These are phyloP conservation scores for Fissipunctia ypsillon DNA, from an alignment of 2,888 invertebrate species.

Conservation along the genomic window DNA sequence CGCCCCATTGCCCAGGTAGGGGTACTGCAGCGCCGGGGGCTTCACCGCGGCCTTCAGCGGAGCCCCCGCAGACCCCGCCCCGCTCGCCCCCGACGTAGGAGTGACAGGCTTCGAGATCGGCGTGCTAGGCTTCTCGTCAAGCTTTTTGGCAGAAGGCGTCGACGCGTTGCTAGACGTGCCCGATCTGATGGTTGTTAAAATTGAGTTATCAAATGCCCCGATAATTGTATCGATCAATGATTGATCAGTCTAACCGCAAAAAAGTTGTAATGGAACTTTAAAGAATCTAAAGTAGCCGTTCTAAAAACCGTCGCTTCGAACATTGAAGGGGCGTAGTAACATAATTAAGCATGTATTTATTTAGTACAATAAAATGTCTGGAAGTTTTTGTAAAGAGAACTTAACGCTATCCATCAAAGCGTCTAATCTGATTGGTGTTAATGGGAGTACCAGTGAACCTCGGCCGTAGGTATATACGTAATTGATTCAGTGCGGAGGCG, in stretches of 20 bases:
- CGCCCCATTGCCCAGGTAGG: constrained; percentile 90
- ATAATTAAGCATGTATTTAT: constrained; percentile 60
- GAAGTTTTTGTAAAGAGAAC: constrained; percentile 79
- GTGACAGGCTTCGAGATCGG: constrained; percentile 97
- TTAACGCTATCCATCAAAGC: constrained; percentile 74
- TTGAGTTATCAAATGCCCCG: constrained; percentile 51
- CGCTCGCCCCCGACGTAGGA: constrained; percentile 93
- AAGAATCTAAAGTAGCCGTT: constrained; percentile 40
- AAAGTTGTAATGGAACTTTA: constrained; percentile 49
- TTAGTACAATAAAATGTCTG: constrained; percentile 72
- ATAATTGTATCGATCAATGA: constrained; percentile 45
- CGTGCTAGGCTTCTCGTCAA: constrained; percentile 97
- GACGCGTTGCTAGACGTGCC: constrained; percentile 98
- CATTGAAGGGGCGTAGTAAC: constrained; percentile 42
- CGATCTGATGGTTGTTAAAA: constrained; percentile 88
- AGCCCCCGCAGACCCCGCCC: constrained; percentile 91
- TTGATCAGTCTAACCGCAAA: constrained; percentile 55
- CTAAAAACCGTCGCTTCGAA: constrained; percentile 54
- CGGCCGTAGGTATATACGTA: constrained; percentile 77
- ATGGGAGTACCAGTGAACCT: constrained; percentile 78
- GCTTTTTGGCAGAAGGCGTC: constrained; percentile 96
- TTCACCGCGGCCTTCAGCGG: constrained; percentile 90
- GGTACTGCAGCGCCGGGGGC: constrained; percentile 92
- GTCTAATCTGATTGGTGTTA: constrained; percentile 84
- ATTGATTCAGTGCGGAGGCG: constrained; percentile 84